phyloP scores from a whole-genome alignment of 2,797 vertebrate genomes.

The Labroides dimidiatus region DNA sequence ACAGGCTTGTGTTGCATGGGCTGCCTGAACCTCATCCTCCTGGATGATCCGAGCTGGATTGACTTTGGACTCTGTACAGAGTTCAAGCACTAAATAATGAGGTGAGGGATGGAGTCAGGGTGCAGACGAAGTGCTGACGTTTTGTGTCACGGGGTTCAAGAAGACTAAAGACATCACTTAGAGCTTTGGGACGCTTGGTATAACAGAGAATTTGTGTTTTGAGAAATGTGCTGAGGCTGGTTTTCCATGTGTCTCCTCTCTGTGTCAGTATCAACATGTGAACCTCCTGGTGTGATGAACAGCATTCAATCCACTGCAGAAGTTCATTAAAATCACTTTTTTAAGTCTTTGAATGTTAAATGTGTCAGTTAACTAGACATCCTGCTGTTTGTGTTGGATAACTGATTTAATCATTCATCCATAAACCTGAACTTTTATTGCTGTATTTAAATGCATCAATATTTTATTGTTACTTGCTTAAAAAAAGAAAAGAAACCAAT shows the following conservation, averaged over 20 bases:
- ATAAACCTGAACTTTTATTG: not conserved
- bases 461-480: too few species aligned
- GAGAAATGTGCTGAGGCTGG: not conserved
- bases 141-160: conserved; percentile 44
- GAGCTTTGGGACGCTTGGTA: conserved; percentile 14
- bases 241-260: not conserved
- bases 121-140: conserved; percentile 21
- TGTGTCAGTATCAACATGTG: not conserved
- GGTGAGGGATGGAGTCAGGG: conserved; percentile 33
- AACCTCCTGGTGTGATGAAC: not conserved
- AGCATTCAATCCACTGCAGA: not conserved
- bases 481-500: too few species aligned
- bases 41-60: conserved; percentile 64
- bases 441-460: not conserved
- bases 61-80: conserved; percentile 61
- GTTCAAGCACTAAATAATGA: conserved; percentile 44
- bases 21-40: conserved; percentile 46
- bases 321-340: not conserved
- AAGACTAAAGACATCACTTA: conserved; percentile 27
- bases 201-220: conserved; percentile 10
- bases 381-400: not conserved
- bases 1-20: conserved; percentile 32
- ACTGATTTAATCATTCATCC: not conserved
- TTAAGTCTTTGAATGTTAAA: not conserved
- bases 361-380: not conserved